Evolutionary conservation across 2,888 invertebrate genomes (phyloP), one percentile per base, ranked within the genome.

Genomic region (Neoscelio sp.): DNA sequence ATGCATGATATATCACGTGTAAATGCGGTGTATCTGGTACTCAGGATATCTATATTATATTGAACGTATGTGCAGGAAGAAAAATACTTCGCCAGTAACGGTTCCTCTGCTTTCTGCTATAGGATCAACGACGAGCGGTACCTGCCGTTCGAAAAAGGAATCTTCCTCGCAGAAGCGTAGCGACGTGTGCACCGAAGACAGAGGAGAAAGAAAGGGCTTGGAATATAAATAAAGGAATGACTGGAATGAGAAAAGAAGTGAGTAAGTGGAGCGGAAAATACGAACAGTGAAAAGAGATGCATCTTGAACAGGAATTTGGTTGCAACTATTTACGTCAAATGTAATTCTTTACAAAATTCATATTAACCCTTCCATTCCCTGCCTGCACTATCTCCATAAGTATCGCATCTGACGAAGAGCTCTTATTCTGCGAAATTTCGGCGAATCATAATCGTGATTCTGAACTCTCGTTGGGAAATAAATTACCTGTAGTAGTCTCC

Each of bases 1-100:
- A 20, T 40, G 60, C 38, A 12, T 60, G 30, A 58, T 75, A 73
- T 52, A 71, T 68, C 52, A 46, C 60, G 35, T 67, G 56, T 44
- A 70, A 74, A 33, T 30, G 62, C 52, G 65, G 40, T 77, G 52
- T 64, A 77, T 78, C 68, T 71, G 56, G 64, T 78, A 62, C 81
- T 77, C 78, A 10, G 79, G 82, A 86, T 87, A 85, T 84, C 85
- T 85, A 87, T 85, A 86, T 86, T 85, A 86, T 82, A 83, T 81
- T 68, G 82, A 78, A 82, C 76, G 80, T 82, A 80, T 82, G 78
- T 80, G 81, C 75, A 81, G 73, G 82, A 80, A 84, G 86, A 83
- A 84, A 86, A 86, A 84, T 82, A 81, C 80, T 77, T 80, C 78
- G 82, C 54, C 80, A 50, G 67, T 86, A 87, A 87, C 86, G 86